Base-by-base conservation (phyloP, 2,113 vertebrate genomes). In the Pelodiscus sinensis region DNA sequence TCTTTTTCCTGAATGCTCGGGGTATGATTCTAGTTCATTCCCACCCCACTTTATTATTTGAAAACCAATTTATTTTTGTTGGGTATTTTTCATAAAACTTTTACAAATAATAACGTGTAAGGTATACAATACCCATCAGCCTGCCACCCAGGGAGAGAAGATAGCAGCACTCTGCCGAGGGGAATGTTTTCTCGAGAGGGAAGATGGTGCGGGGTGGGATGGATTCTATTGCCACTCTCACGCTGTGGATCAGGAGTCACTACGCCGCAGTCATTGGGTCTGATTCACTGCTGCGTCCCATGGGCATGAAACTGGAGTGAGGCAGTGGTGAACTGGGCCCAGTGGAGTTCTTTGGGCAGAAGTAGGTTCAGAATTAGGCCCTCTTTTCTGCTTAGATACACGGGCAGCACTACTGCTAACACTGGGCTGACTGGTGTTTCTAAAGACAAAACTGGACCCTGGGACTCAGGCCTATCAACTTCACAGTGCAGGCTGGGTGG, bases 131-230 rank as follows among this genome's bases (percentile, higher is more conserved):
- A 79, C 52, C 82, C 60, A 91, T 65, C 50, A 56, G 0, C 7
- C 5, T n/a, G 84, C 22, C 78, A 27, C 62, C 80, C 57, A 57
- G 35, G 27, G 85, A 82, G 90, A 52, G 5, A 24, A 50, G 77
- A n/a, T 58, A 29, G 58, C 52, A 85, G 51, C 90, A 92, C 29
- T 19, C 52, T 93, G 81, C 89, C 78, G 79, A 68, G 65, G 75
- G 75, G 52, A 51, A 65, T 88, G 68, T 24, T 85, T 92, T 5
- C 50, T 87, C 56, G 38, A 15, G 68, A 82, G 82, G 68, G 25
- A 81, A 68, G 79, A 93, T 11, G 38, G 24, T 5, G 6, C 14
- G 11, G 35, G 9, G 22, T 44, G 22, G 3, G 38, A 75, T 44
- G 35, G 11, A 6, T 88, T 85, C 60, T 84, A 60, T 86, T 95